phyloP scores from a whole-genome alignment of 2,113 vertebrate species.

The Notothenia rossii region DNA sequence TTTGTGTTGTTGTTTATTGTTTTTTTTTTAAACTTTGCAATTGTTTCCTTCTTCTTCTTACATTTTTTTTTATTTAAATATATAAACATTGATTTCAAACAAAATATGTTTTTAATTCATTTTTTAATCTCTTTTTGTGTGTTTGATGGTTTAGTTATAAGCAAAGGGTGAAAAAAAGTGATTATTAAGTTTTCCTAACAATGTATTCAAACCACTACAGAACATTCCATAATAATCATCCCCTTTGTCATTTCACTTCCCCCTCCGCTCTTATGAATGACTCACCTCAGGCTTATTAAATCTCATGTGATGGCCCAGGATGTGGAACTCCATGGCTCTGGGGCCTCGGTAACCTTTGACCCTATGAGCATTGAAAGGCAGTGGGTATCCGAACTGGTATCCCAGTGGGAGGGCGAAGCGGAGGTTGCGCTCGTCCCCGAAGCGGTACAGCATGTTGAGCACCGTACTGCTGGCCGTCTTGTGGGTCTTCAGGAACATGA shows the following conservation, averaged over 20 bases:
- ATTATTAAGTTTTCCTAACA: too few species aligned
- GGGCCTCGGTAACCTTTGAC: slow-evolving; percentile 89
- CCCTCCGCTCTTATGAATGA: background rate
- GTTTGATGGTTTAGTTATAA: too few species aligned
- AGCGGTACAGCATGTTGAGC: slow-evolving; percentile 92
- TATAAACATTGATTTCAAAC: too few species aligned
- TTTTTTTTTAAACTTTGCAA: too few species aligned
- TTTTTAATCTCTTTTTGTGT: too few species aligned
- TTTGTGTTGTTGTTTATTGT: too few species aligned
- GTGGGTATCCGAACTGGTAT: slow-evolving; percentile 94
- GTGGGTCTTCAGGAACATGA: slow-evolving; percentile 95
- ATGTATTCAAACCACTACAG: background rate
- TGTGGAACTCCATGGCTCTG: slow-evolving; percentile 82
- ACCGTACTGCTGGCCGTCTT: slow-evolving; percentile 96
- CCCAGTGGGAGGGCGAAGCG: slow-evolving; percentile 89
- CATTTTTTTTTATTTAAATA: too few species aligned
- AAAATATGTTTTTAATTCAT: too few species aligned
- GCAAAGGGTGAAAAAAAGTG: too few species aligned
- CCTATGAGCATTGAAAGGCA: slow-evolving; percentile 86
- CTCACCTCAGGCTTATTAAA: slow-evolving; percentile 90
- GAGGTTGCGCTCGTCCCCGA: slow-evolving; percentile 86
- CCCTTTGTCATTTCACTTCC: background rate
- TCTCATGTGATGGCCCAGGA: slow-evolving; percentile 94
- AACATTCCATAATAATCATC: background rate
- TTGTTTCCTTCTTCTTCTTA: too few species aligned